A percentile compares a stretch with the other conserved stretches of the same genome.
Evolutionary conservation across 2,888 invertebrate species (phyloP).

Genomic region (Branchipolynoe longqiensis): DNA sequence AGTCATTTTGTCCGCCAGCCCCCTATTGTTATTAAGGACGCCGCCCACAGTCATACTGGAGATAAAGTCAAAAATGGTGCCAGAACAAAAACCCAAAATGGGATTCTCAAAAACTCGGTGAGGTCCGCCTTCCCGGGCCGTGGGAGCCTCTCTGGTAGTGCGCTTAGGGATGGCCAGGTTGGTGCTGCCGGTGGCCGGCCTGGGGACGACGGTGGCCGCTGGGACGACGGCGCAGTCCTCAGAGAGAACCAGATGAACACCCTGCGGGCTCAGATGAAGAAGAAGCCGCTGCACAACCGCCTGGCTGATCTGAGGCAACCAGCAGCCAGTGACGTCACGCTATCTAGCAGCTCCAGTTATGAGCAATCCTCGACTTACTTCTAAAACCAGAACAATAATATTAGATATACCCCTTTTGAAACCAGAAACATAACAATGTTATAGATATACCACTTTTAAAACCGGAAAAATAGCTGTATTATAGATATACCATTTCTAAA

Average conservation of each 20-base stretch:
- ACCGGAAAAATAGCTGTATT: too few relatives aligned
- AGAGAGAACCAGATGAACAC: not conserved
- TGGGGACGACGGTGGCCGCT: not conserved
- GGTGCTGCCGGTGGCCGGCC: not conserved
- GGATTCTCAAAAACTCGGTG: constrained; percentile 12
- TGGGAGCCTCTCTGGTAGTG: not conserved
- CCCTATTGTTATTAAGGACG: too few relatives aligned
- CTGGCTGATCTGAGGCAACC: not conserved
- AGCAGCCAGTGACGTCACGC: not conserved
- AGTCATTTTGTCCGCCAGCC: constrained; percentile 17
- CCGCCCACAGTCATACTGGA: not conserved
- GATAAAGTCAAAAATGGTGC: not conserved
- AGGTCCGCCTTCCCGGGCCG: not conserved
- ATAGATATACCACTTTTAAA: too few relatives aligned
- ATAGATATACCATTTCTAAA: too few relatives aligned
- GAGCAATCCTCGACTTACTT: constrained; percentile 40
- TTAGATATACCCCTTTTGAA: too few relatives aligned
- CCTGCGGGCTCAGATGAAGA: constrained; percentile 36
- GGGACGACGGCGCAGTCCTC: not conserved
- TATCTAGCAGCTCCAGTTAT: constrained; percentile 1
- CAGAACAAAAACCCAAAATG: constrained; percentile 3
- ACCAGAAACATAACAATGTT: too few relatives aligned
- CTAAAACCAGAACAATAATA: too few relatives aligned
- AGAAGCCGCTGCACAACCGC: not conserved
- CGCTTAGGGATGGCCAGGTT: not conserved